Conservation (phyloP, 2,888 invertebrate genomes). For the Lissonota sp. region DNA sequence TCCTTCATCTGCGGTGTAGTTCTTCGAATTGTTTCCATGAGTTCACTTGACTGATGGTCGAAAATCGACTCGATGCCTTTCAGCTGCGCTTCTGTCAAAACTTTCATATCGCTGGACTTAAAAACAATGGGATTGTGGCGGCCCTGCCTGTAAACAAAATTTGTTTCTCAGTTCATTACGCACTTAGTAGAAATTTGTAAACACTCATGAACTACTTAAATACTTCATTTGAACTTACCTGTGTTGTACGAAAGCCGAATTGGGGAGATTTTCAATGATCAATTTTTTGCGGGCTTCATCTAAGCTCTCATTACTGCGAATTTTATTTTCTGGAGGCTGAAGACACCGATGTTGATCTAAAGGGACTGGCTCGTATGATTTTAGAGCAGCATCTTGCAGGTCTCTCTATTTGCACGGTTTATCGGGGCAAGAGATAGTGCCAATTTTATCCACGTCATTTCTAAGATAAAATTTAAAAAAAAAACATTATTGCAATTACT, state of each 20-base stretch:
- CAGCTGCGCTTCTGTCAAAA: conserved; percentile 10
- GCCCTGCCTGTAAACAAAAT: conserved; percentile 15
- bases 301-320: conserved; percentile 6
- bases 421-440: conserved; percentile 54
- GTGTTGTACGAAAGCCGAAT: conserved; percentile 17
- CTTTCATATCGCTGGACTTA: conserved; percentile 2
- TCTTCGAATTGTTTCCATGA: conserved; percentile 14
- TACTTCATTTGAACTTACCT: conserved; percentile 14
- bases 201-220: conserved; percentile 1
- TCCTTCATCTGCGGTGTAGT: conserved; percentile 4
- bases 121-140: conserved; percentile 24
- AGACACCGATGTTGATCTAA: conserved; percentile 55
- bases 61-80: conserved; percentile 15
- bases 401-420: conserved; percentile 57
- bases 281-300: conserved; percentile 17
- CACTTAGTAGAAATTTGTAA: conserved; percentile 1
- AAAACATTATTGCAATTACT: conserved; percentile 14
- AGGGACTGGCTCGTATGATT: conserved; percentile 42
- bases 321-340: conserved; percentile 17
- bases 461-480: conserved; percentile 34
- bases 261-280: conserved; percentile 12
- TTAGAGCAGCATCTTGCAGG: conserved; percentile 34
- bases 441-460: conserved; percentile 30
- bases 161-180: too few relatives aligned
- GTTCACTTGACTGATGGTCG: conserved; percentile 10